Percentiles rank a stretch among this genome's conserved stretches.
These are phyloP conservation scores for Apolygus lucorum DNA, from an alignment of 1,140 invertebrate genomes.

Conservation along the genomic window DNA sequence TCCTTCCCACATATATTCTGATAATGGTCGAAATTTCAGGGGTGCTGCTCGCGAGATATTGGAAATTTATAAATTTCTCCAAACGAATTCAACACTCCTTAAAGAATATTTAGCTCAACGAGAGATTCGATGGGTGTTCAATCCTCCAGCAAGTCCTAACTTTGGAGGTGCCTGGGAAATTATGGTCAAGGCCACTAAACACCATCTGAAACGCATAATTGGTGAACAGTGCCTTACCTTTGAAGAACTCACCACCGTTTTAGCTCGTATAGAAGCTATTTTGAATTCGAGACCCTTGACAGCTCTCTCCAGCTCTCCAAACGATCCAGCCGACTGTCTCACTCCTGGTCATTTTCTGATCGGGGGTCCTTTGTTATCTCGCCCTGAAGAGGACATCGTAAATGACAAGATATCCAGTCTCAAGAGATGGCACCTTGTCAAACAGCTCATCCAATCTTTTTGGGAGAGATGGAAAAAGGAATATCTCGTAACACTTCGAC, in stretches of 20 bases:
- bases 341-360: too few relatives aligned
- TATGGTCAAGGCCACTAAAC: not conserved
- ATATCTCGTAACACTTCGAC: too few relatives aligned
- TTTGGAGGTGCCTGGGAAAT: constrained; percentile 33
- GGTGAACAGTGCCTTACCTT: not conserved
- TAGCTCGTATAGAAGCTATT: not conserved
- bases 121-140: constrained; percentile 33
- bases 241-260: not conserved
- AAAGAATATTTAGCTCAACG: not conserved
- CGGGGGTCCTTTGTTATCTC: too few relatives aligned
- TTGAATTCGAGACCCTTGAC: not conserved
- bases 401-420: too few relatives aligned
- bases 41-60: constrained; percentile 29
- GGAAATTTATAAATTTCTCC: constrained; percentile 12
- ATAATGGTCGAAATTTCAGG: constrained; percentile 39
- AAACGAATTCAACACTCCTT: not conserved
- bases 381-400: too few relatives aligned
- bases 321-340: too few relatives aligned
- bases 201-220: not conserved
- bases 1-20: constrained; percentile 31
- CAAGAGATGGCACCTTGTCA: too few relatives aligned
- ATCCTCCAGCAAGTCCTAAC: constrained; percentile 32
- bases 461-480: too few relatives aligned
- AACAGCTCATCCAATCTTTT: too few relatives aligned
- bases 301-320: too few relatives aligned